phyloP scores from a whole-genome alignment of 2,797 vertebrate genomes.

The Hephaestus fuliginosus region DNA sequence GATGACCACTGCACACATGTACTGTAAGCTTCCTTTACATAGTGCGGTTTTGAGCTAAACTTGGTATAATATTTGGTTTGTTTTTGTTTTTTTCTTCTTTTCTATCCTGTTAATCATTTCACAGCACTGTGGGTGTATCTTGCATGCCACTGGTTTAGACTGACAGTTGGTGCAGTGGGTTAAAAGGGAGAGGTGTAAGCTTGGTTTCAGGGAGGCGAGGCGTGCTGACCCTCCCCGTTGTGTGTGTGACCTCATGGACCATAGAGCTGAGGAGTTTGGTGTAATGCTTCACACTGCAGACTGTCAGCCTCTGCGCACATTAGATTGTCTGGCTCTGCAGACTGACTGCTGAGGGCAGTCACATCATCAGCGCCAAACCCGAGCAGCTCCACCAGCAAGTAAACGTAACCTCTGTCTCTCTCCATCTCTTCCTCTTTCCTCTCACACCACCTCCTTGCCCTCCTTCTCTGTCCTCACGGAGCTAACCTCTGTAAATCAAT shows the following conservation, averaged over 20 bases:
- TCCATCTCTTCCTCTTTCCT: conserved; percentile 33
- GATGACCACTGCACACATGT: neutral
- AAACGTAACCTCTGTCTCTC: conserved; percentile 46
- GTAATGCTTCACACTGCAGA: conserved; percentile 15
- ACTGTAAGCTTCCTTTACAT: neutral
- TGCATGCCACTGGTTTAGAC: conserved; percentile 3
- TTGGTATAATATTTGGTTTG: neutral
- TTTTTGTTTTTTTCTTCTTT: neutral
- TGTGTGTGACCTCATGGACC: conserved; percentile 29
- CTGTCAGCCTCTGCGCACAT: conserved; percentile 20
- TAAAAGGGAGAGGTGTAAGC: conserved; percentile 25
- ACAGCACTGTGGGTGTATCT: neutral
- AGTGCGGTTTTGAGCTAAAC: neutral
- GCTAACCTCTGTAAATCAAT: conserved; percentile 61
- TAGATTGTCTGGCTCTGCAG: conserved; percentile 31
- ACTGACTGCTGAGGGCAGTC: conserved; percentile 25
- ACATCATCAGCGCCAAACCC: conserved; percentile 34
- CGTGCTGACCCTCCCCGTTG: conserved; percentile 4
- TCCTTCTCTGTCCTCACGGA: conserved; percentile 8
- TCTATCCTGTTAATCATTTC: neutral
- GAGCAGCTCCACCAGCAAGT: conserved; percentile 21
- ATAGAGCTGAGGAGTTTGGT: conserved; percentile 25
- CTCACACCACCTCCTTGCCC: conserved; percentile 5
- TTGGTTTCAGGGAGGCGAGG: conserved; percentile 10
- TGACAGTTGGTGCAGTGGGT: conserved; percentile 34